Evolutionary conservation across 1,140 invertebrate species (phyloP).

Genomic region (Brachionus plicatilis): DNA sequence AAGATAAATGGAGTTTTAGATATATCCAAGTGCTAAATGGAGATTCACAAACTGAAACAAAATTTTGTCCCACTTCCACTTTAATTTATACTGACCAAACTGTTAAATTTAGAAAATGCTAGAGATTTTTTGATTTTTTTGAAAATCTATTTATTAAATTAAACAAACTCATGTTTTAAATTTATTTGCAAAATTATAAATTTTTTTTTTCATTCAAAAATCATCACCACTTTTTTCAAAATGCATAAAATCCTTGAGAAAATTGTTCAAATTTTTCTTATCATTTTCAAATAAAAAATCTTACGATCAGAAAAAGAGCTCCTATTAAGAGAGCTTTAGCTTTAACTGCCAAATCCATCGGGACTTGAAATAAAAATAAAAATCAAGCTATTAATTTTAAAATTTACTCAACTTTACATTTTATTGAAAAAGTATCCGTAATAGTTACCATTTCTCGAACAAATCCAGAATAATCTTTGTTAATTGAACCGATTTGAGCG

Average conservation of each 20-base stretch:
- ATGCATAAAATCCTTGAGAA: constrained; percentile 46
- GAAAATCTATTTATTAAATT: constrained; percentile 15
- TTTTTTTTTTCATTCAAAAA: not conserved
- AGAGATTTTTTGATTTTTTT: not conserved
- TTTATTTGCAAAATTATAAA: not conserved
- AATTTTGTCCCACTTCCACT: constrained; percentile 6
- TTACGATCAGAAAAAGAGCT: constrained; percentile 59
- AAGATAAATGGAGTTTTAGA: constrained; percentile 18
- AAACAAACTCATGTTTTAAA: not conserved
- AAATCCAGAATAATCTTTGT: constrained; percentile 38
- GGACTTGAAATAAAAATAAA: constrained; percentile 54
- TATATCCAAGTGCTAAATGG: constrained; percentile 17
- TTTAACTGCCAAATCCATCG: constrained; percentile 69
- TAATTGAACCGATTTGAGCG: constrained; percentile 10
- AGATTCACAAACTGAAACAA: not conserved
- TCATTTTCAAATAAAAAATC: constrained; percentile 27
- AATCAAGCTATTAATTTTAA: too few species aligned
- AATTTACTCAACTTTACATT: not conserved
- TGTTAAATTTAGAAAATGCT: constrained; percentile 35
- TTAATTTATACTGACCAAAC: constrained; percentile 11
- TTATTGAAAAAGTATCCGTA: not conserved
- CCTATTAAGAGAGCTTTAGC: constrained; percentile 73
- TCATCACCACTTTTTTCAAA: constrained; percentile 43
- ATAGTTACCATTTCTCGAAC: not conserved
- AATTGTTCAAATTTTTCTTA: constrained; percentile 13